phyloP scores from a whole-genome alignment of 2,888 invertebrate genomes.

The Keiferia lycopersicella region DNA sequence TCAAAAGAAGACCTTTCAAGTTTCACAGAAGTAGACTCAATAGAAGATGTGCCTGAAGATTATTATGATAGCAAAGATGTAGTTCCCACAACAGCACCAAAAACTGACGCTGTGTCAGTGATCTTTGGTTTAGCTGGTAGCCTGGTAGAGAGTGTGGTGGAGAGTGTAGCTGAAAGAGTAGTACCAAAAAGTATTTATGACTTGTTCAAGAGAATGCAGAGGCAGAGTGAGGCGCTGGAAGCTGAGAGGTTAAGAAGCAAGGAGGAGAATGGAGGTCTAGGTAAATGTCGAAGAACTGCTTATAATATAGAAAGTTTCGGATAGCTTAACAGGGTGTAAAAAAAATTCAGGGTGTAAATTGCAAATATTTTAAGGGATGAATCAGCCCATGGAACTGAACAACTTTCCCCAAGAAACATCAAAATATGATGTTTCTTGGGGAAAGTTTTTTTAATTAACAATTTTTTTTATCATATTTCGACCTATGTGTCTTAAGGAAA shows the following conservation, averaged over 20 bases:
- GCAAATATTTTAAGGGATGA: too few relatives aligned
- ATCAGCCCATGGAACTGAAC: too few relatives aligned
- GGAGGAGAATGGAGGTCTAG: slow-evolving; percentile 76
- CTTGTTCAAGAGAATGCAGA: slow-evolving; percentile 72
- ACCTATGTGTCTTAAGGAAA: too few relatives aligned
- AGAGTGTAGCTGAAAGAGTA: slow-evolving; percentile 70
- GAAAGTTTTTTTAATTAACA: too few relatives aligned
- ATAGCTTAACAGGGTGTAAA: background rate
- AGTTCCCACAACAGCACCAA: slow-evolving; percentile 67
- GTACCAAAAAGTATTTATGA: slow-evolving; percentile 72
- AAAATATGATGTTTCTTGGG: too few relatives aligned
- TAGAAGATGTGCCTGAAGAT: slow-evolving; percentile 67
- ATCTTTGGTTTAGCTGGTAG: slow-evolving; percentile 74
- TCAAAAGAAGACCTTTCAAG: slow-evolving; percentile 57
- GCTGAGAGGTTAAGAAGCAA: slow-evolving; percentile 70
- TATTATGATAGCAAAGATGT: slow-evolving; percentile 73
- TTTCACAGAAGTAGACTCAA: slow-evolving; percentile 65
- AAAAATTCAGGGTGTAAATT: too few relatives aligned
- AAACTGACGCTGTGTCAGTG: slow-evolving; percentile 68
- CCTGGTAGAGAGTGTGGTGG: slow-evolving; percentile 71
- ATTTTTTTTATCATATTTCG: too few relatives aligned
- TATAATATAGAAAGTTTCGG: background rate
- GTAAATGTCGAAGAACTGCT: slow-evolving; percentile 43
- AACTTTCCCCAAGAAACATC: too few relatives aligned
- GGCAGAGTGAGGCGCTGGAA: slow-evolving; percentile 71